Evolutionary conservation across 2,113 vertebrate genomes (phyloP).

Genomic region (Strigops habroptila): DNA sequence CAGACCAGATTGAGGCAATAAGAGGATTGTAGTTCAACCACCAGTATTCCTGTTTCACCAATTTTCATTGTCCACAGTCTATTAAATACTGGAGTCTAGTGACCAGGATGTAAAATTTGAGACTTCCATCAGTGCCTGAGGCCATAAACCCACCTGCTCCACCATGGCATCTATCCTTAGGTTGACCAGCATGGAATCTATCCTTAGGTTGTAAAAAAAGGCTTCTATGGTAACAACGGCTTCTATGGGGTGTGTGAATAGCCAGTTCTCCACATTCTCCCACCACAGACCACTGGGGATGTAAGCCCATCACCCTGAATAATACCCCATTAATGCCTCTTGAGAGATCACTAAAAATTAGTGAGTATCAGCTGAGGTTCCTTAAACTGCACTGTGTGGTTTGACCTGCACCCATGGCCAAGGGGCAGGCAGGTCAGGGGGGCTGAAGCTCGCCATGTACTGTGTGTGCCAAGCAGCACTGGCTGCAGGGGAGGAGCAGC

Average conservation of each 20-base stretch:
- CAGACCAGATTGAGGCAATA: not conserved
- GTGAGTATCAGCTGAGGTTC: not conserved
- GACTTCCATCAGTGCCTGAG: not conserved
- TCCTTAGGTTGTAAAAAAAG: not conserved
- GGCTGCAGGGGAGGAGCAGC: not conserved
- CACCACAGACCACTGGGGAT: not conserved
- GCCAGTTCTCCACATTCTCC: not conserved
- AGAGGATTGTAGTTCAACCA: not conserved
- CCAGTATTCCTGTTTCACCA: not conserved
- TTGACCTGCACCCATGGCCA: not conserved
- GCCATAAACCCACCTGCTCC: not conserved
- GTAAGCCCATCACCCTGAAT: not conserved
- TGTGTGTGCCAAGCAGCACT: fast-evolving
- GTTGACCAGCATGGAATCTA: not conserved
- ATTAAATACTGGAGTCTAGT: not conserved
- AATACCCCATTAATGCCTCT: not conserved
- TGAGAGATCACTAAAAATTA: not conserved
- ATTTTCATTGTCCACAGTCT: not conserved
- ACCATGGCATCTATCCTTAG: not conserved
- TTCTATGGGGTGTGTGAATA: not conserved
- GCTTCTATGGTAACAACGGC: not conserved
- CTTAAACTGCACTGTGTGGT: not conserved
- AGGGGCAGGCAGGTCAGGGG: not conserved
- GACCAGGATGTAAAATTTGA: not conserved
- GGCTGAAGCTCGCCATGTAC: not conserved